phyloP scores from a whole-genome alignment of 2,888 invertebrate genomes.

The Chrysomela aeneicollis region DNA sequence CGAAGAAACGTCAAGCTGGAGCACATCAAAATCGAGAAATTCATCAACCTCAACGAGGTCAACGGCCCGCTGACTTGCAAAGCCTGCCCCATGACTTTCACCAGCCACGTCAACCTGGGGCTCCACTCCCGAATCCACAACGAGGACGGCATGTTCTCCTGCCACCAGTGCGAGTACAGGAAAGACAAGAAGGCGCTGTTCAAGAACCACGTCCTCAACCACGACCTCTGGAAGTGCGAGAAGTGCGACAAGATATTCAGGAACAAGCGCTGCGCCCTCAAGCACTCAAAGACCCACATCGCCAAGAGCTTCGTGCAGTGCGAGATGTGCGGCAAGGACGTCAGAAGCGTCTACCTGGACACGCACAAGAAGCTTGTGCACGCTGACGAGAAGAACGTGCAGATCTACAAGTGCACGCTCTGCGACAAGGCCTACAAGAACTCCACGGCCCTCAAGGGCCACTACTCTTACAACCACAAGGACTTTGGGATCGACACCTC shows the following conservation, averaged over 20 bases:
- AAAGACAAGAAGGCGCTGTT: slow-evolving; percentile 53
- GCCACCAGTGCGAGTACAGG: slow-evolving; percentile 54
- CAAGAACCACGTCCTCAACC: slow-evolving; percentile 60
- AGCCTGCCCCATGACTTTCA: slow-evolving; percentile 52
- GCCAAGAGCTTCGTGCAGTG: slow-evolving; percentile 64
- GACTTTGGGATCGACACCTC: slow-evolving; percentile 37
- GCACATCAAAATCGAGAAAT: slow-evolving; percentile 31
- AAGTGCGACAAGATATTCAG: slow-evolving; percentile 63
- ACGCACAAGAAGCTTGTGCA: slow-evolving; percentile 34
- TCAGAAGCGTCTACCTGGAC: slow-evolving; percentile 49
- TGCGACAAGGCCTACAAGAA: slow-evolving; percentile 37
- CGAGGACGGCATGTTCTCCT: slow-evolving; percentile 50
- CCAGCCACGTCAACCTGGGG: slow-evolving; percentile 52
- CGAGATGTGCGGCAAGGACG: slow-evolving; percentile 65
- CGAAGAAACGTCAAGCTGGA: slow-evolving; percentile 30
- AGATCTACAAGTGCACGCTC: slow-evolving; percentile 33
- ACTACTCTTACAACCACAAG: slow-evolving; percentile 36
- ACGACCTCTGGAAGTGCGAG: slow-evolving; percentile 62
- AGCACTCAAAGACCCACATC: slow-evolving; percentile 61
- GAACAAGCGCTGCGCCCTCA: slow-evolving; percentile 63
- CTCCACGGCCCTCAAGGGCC: slow-evolving; percentile 33
- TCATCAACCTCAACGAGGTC: slow-evolving; percentile 41
- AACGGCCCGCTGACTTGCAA: slow-evolving; percentile 55
- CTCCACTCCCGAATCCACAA: slow-evolving; percentile 53
- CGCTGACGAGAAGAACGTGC: slow-evolving; percentile 28